These are phyloP conservation scores for Leptopterna dolabrata DNA, from an alignment of 2,888 invertebrate species.

Conservation along the genomic window DNA sequence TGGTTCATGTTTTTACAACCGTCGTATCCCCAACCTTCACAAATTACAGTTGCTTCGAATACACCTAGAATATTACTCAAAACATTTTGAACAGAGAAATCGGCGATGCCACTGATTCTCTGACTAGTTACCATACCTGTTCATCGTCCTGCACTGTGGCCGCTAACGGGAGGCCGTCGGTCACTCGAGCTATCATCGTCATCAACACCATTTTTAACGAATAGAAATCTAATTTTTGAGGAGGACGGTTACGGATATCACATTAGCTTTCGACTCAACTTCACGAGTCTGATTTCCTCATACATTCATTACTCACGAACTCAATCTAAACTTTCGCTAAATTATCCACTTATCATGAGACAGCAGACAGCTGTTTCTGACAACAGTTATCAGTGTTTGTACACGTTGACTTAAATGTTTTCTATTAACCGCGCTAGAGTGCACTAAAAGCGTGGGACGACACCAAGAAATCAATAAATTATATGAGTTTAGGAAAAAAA, in stretches of 20 bases:
- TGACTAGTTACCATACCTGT: conserved; percentile 10
- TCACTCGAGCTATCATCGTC: conserved; percentile 96
- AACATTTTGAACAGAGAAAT: too few species aligned
- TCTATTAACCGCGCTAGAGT: neutral
- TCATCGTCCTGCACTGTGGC: conserved; percentile 91
- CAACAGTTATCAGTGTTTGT: conserved; percentile 34
- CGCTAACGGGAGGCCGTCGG: conserved; percentile 86
- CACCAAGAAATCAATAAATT: neutral
- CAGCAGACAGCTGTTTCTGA: conserved; percentile 42
- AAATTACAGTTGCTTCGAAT: too few species aligned
- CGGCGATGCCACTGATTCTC: too few species aligned
- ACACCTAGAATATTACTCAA: too few species aligned
- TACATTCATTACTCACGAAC: neutral
- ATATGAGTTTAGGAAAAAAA: neutral
- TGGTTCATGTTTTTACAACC: too few species aligned
- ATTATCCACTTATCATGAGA: conserved; percentile 15
- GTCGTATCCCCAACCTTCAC: too few species aligned
- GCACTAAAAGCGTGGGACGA: neutral
- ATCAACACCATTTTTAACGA: conserved; percentile 84
- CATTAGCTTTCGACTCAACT: conserved; percentile 2
- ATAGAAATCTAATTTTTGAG: neutral
- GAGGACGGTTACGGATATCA: neutral
- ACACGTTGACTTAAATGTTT: conserved; percentile 35
- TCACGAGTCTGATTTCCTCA: neutral
- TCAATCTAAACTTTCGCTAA: neutral